These are phyloP conservation scores for Drosophila teissieri DNA, from an alignment of 1,140 invertebrate genomes.

Conservation along the genomic window DNA sequence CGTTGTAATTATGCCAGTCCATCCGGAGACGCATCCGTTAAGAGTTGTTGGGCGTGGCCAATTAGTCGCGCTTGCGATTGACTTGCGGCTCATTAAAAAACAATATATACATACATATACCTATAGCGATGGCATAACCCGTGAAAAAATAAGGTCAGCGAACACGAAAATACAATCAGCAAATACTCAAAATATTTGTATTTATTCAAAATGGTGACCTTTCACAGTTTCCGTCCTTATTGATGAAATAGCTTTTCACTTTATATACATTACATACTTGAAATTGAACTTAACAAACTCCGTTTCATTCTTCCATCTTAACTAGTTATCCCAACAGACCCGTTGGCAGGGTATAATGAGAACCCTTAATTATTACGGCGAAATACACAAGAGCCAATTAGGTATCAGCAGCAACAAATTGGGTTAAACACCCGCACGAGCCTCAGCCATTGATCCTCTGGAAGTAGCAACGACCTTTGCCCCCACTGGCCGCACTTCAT, in stretches of 20 bases:
- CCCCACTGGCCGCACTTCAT: conserved; percentile 1
- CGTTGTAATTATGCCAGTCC: conserved; percentile 67
- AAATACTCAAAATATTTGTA: too few relatives aligned
- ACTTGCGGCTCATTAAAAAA: conserved; percentile 83
- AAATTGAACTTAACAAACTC: too few relatives aligned
- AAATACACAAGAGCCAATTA: conserved; percentile 69
- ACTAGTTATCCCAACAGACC: too few relatives aligned
- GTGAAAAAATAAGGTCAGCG: conserved; percentile 16
- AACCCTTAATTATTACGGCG: conserved; percentile 70
- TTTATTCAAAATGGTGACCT: too few relatives aligned
- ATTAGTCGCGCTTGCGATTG: conserved; percentile 77
- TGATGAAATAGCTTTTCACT: too few relatives aligned
- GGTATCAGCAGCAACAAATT: conserved; percentile 60
- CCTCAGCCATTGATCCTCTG: conserved; percentile 47
- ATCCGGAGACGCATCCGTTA: conserved; percentile 43
- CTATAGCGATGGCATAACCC: conserved; percentile 64
- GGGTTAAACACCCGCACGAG: conserved; percentile 64
- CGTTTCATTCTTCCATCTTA: too few relatives aligned
- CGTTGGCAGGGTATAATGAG: conserved; percentile 8
- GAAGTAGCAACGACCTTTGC: conserved; percentile 4
- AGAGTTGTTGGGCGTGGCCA: conserved; percentile 63
- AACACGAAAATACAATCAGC: neutral
- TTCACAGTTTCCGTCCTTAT: too few relatives aligned
- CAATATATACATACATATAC: conserved; percentile 53
- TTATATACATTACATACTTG: too few relatives aligned